Conservation (phyloP, 1,140 invertebrate genomes). For the Drosophila pachea region DNA sequence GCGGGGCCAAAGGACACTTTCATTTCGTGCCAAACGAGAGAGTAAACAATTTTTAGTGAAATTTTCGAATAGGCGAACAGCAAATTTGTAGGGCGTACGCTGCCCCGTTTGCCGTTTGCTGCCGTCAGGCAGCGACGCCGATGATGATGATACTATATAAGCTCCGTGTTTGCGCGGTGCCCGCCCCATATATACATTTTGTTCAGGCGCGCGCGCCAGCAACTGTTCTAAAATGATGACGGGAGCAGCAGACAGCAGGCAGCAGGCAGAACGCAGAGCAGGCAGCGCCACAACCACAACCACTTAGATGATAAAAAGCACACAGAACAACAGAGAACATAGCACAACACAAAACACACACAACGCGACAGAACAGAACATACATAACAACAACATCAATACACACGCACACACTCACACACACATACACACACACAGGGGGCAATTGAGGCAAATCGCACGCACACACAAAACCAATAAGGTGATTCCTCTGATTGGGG, state of each 20-base stretch:
- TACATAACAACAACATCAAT: constrained; percentile 17
- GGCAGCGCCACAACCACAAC: constrained; percentile 25
- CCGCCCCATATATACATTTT: constrained; percentile 62
- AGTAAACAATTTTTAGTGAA: constrained; percentile 79
- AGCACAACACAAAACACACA: too few species aligned
- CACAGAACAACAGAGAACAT: constrained; percentile 20
- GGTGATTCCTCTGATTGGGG: constrained; percentile 22
- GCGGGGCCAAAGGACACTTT: constrained; percentile 71
- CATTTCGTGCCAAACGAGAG: constrained; percentile 74
- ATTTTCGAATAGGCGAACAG: constrained; percentile 79
- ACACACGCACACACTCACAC: constrained; percentile 13
- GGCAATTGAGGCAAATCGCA: constrained; percentile 15
- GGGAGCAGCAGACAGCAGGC: constrained; percentile 56
- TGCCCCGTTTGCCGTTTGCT: constrained; percentile 26
- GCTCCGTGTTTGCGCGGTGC: constrained; percentile 50
- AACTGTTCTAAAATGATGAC: constrained; percentile 70
- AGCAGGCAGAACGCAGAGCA: constrained; percentile 35
- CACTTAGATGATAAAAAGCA: constrained; percentile 71
- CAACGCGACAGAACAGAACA: constrained; percentile 13
- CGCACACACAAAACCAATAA: constrained; percentile 26
- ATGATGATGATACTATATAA: constrained; percentile 53
- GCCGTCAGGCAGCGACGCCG: constrained; percentile 19
- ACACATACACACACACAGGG: constrained; percentile 9
- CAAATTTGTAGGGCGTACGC: constrained; percentile 65
- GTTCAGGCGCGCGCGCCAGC: too few species aligned